Base-by-base conservation (phyloP, 2,797 vertebrate species). In the Rhinogobio ventralis region DNA sequence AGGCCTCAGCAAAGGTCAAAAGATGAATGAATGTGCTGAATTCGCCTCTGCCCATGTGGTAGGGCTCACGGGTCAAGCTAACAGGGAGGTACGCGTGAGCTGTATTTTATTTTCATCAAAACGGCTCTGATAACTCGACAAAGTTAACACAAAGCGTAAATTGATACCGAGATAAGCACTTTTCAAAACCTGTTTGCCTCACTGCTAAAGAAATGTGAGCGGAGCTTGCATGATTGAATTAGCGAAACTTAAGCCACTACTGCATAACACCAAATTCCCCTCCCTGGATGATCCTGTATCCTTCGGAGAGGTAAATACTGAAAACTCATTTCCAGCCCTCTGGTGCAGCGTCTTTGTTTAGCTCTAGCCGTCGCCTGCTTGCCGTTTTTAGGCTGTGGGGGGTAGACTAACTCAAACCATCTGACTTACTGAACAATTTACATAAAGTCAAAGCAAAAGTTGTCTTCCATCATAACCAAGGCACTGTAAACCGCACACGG, bases 371-470 rank as follows among this genome's bases (percentile, higher is more conserved):
- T 67, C 36, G 72, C 66, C 53, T 45, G 51, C 73, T 85, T 83
- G 85, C 53, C 33, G 14, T 80, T 36, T 73, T 84, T 30, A 64
- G 83, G 66, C 79, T 75, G 81, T 77, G 64, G 79, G 74, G 30
- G 80, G 68, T 66, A 53, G 53, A 17, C 78, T 89, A 89, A 90
- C 79, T 81, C 46, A 79, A 89, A 88, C 85, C 90, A 90, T 89
- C 78, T 90, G 90, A 82, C 79, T 57, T 30, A 45, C 75, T 77
- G 74, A 81, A 79, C 71, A 86, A 87, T 88, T 86, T 86, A 86
- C 84, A 87, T 85, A 83, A 74, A 78, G 76, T 82, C 87, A 86
- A 87, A 46, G 84, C 84, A 87, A 66, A 79, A 82, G 85, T 86
- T 42, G 82, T 78, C 62, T 86, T 86, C 88, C 81, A 86, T 87